Conservation (phyloP, 2,888 invertebrate genomes). For the Papilio gigon region DNA sequence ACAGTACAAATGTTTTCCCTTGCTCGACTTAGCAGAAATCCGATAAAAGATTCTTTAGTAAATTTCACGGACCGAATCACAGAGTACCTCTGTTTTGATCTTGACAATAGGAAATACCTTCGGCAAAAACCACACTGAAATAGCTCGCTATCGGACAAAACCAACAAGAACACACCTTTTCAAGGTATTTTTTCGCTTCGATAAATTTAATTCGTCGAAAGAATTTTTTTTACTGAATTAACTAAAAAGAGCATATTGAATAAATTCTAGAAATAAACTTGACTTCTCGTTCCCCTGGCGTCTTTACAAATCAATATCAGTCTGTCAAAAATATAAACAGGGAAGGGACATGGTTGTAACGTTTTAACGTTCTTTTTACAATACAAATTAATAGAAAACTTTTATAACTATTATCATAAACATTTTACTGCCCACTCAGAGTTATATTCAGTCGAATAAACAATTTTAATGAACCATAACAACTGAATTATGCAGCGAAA, state of each 20-base stretch:
- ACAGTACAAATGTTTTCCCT: slow-evolving; percentile 32
- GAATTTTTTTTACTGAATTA: background rate
- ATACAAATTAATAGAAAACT: background rate
- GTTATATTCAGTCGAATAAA: slow-evolving; percentile 16
- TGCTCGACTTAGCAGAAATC: slow-evolving; percentile 37
- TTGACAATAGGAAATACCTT: slow-evolving; percentile 34
- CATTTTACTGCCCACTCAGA: slow-evolving; percentile 15
- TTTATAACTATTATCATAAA: slow-evolving; percentile 16
- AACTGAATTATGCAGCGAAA: slow-evolving; percentile 15
- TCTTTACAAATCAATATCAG: background rate
- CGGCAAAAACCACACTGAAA: slow-evolving; percentile 23
- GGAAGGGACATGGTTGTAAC: too few species aligned
- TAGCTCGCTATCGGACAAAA: slow-evolving; percentile 8
- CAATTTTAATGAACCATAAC: slow-evolving; percentile 28
- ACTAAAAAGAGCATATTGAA: background rate
- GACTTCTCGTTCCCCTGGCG: background rate
- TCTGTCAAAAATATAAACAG: background rate
- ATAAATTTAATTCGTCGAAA: slow-evolving; percentile 5
- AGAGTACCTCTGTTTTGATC: slow-evolving; percentile 35
- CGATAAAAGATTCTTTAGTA: slow-evolving; percentile 38
- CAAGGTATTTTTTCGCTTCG: slow-evolving; percentile 21
- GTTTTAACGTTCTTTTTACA: background rate
- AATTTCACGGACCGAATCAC: slow-evolving; percentile 38
- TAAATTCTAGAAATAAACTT: background rate
- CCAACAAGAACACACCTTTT: slow-evolving; percentile 14